Evolutionary conservation across 2,797 vertebrate genomes (phyloP), one percentile per base, ranked within the genome.

Genomic region (Melopsittacus undulatus): DNA sequence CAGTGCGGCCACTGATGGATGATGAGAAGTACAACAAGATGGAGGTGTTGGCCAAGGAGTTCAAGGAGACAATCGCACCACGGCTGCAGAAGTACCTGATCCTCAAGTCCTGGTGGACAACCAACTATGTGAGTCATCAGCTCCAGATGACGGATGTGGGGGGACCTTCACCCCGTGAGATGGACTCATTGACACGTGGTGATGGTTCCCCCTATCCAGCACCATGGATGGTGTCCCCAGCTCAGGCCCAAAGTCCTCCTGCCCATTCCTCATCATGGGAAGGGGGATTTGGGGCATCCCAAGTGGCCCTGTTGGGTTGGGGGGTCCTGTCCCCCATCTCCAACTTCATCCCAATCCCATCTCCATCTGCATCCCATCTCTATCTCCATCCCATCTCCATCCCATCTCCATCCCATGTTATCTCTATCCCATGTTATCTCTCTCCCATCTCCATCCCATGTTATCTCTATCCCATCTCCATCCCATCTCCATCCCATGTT

Each of bases 91-190:
- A 98, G 94, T 99, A 98, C 93, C 98, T 99, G 34, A 84, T 98
- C 63, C 97, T 99, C 70, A 99, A 99, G 87, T 99, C 99, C 13
- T 99, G 99, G 99, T 99, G 99, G 99, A 98, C 98, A 19, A 98
- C 98, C 52, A 99, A 99, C 97, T 99, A 99, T 2, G 99, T 99
- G 95, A 98, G 99, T 36, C n/a, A n/a, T n/a, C 57, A n/a, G 54
- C 34, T 57, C 21, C 22, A 36, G 7, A 3, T 34, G 57, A 17
- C 2, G 13, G 32, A 10, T 22, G 19, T 2, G 20, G 32, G 52
- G 54, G 32, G 21, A 56, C 21, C 32, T 14, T n/a, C 9, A 21
- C 54, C 54, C 22, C 5, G 13, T n/a, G 54, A n/a, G 32, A 23
- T 56, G 54, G 32, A 21, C 54, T 9, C 54, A 5, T 56, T 54